Conservation (phyloP, 23 tunicate species). For the Halocynthia aurantium region DNA sequence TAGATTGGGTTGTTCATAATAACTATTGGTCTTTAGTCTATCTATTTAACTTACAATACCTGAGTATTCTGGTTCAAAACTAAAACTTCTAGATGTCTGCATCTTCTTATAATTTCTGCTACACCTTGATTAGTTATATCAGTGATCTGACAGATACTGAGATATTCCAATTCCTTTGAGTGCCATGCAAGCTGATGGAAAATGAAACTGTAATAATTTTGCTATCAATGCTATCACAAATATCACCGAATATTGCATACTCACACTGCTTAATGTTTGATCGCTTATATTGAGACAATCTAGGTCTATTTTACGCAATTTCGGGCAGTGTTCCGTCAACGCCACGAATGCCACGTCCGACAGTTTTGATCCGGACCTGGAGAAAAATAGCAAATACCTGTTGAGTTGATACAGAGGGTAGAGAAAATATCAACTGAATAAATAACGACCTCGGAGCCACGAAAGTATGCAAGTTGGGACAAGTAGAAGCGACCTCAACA, state of each 20-base stretch:
- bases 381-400: background rate
- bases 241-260: background rate
- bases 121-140: conserved; percentile 4
- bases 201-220: background rate
- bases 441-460: background rate
- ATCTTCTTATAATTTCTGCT: conserved; percentile 3
- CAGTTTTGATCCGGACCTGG: background rate
- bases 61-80: background rate
- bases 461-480: conserved; percentile 13
- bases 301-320: background rate
- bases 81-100: background rate
- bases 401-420: background rate
- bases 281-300: conserved; percentile 13
- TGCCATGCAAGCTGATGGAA: background rate
- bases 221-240: background rate
- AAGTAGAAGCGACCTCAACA: conserved; percentile 1
- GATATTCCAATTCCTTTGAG: background rate
- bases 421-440: background rate
- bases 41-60: background rate
- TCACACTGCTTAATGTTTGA: background rate
- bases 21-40: too few relatives aligned
- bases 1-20: too few relatives aligned
- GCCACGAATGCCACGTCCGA: conserved; percentile 14
- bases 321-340: conserved; percentile 13
- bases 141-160: background rate